Evolutionary conservation across 1,140 invertebrate species (phyloP), one percentile per base, ranked within the genome.

Genomic region (Sminthurinus signatus): DNA sequence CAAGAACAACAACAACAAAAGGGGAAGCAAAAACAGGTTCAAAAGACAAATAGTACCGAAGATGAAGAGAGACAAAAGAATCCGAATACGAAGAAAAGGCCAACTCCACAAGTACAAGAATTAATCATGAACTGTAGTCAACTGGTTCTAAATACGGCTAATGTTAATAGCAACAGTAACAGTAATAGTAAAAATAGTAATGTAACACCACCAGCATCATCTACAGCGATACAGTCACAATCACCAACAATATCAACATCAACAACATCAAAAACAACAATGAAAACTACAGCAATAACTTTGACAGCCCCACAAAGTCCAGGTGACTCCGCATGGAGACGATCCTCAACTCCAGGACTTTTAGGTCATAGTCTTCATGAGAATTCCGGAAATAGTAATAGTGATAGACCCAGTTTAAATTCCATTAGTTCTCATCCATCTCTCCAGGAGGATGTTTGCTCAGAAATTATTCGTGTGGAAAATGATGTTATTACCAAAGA

Each of bases 381-480:
- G 8, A 54, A 32, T 31, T 10, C 3, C 62, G n/a, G n/a, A n/a
- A n/a, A n/a, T n/a, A n/a, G n/a, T n/a, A n/a, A n/a, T n/a, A 56
- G 51, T 28, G 46, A 60, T 12, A n/a, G 56, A 19, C 65, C 65
- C 2, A 67, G 65, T 54, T 17, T 65, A 1, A 25, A 59, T 43
- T 68, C 65, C 64, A 68, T 55, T 17, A 71, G 64, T 36, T 68
- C 70, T 4, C 65, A 71, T 46, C 59, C 60, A 28, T 73, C 72
- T 0, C 59, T 74, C 2, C 69, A 68, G 42, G 73, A 74, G 56
- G 73, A 74, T 57, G 27, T 55, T 8, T 74, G 70, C 28, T 74
- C 73, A 15, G 73, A 74, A 67, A 73, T 74, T 48, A 57, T 71
- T 4, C 46, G 67, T 23, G 14, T 72, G 10, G 73, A 74, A 14